Conservation (phyloP, 2,797 vertebrate genomes). For the Ispidina picta region DNA sequence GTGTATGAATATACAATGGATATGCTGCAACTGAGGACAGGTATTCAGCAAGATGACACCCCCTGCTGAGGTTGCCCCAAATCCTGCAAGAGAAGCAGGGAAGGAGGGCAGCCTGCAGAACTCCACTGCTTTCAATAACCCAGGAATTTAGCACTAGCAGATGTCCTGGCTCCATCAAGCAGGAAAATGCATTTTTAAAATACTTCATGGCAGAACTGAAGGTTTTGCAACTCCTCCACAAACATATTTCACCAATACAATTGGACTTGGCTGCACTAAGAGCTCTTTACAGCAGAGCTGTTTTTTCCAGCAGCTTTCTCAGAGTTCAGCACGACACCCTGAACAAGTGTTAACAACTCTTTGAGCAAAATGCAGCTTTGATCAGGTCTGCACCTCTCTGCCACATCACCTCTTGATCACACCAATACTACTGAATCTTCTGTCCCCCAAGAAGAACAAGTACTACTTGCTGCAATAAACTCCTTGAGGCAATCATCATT, state of each 20-base stretch:
- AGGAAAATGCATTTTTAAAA: background rate
- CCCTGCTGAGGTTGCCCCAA: background rate
- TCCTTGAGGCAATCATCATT: background rate
- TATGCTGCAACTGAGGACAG: background rate
- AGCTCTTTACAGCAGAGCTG: background rate
- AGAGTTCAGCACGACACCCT: background rate
- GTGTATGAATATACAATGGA: fast-evolving
- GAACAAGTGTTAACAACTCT: background rate
- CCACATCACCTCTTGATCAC: background rate
- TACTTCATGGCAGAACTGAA: background rate
- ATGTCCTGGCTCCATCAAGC: background rate
- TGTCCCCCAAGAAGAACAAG: background rate
- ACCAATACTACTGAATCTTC: background rate
- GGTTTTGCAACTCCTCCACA: background rate
- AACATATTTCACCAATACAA: background rate
- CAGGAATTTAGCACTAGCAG: background rate
- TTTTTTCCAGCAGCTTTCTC: background rate
- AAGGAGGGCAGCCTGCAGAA: background rate
- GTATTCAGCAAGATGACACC: background rate
- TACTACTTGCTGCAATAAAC: background rate
- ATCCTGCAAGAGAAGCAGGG: background rate
- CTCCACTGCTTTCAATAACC: background rate
- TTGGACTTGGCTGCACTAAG: background rate
- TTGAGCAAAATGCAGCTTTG: background rate
- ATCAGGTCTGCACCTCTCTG: background rate